These are phyloP conservation scores for Microtus pennsylvanicus DNA, from an alignment of 2,113 vertebrate genomes.

Conservation along the genomic window DNA sequence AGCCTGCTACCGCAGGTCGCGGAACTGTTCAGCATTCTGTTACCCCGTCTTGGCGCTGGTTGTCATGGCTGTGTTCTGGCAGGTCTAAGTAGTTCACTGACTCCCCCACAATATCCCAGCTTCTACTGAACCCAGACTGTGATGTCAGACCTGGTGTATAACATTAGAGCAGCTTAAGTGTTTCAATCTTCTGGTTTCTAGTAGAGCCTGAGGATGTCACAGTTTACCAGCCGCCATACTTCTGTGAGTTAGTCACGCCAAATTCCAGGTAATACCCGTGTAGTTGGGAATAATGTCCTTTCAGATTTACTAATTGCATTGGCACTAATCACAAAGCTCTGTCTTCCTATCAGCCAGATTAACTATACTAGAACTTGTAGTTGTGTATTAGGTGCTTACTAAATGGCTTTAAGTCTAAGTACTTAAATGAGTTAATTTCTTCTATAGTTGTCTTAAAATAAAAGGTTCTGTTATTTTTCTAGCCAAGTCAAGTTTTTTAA, in stretches of 20 bases:
- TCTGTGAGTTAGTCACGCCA: not conserved
- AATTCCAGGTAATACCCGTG: not conserved
- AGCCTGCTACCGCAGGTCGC: not conserved
- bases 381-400: conserved; percentile 2
- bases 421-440: not conserved
- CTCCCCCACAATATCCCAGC: not conserved
- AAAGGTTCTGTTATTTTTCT: not conserved
- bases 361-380: conserved; percentile 13
- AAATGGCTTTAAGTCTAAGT: conserved; percentile 18
- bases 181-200: conserved; percentile 3
- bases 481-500: not conserved
- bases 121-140: not conserved
- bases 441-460: not conserved
- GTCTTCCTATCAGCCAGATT: not conserved
- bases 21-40: not conserved
- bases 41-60: not conserved
- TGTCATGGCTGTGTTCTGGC: not conserved
- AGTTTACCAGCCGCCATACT: not conserved
- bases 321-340: not conserved
- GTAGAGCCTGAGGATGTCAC: not conserved
- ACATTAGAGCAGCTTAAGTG: not conserved
- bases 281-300: not conserved
- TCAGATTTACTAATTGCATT: conserved; percentile 6
- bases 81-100: not conserved
- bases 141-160: not conserved